Conservation (phyloP, 2,113 vertebrate species). For the Cavia aperea region DNA sequence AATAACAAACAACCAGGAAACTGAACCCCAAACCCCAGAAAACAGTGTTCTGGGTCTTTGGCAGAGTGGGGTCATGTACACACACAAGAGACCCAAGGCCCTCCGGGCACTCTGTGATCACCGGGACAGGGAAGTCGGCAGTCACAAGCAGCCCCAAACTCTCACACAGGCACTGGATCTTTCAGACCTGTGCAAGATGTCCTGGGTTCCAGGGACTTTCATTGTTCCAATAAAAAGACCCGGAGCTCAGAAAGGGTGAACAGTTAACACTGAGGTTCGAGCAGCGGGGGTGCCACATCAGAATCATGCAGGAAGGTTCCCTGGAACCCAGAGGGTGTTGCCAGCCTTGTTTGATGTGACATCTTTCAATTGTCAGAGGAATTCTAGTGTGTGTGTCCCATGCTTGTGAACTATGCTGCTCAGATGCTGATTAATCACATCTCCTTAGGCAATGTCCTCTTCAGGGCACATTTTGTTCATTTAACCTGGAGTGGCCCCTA, state of each 20-base stretch:
- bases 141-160: conserved; percentile 31
- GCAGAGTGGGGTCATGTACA: conserved; percentile 69
- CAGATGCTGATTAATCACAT: neutral
- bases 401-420: neutral
- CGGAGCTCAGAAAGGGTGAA: neutral
- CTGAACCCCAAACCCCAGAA: conserved; percentile 61
- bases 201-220: neutral
- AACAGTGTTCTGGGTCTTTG: conserved; percentile 65
- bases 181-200: neutral
- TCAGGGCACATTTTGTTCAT: neutral
- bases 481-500: neutral
- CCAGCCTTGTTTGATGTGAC: neutral
- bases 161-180: neutral
- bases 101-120: conserved; percentile 38
- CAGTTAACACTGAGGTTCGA: neutral
- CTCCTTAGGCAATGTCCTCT: neutral
- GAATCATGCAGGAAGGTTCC: neutral
- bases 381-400: neutral
- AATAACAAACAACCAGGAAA: conserved; percentile 71
- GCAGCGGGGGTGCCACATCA: neutral
- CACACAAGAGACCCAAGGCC: conserved; percentile 54
- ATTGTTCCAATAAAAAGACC: conserved; percentile 27
- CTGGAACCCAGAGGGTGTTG: neutral
- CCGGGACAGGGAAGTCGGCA: conserved; percentile 49
- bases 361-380: neutral